Evolutionary conservation across 2,113 vertebrate species (phyloP).

Genomic region (Tapirus terrestris): DNA sequence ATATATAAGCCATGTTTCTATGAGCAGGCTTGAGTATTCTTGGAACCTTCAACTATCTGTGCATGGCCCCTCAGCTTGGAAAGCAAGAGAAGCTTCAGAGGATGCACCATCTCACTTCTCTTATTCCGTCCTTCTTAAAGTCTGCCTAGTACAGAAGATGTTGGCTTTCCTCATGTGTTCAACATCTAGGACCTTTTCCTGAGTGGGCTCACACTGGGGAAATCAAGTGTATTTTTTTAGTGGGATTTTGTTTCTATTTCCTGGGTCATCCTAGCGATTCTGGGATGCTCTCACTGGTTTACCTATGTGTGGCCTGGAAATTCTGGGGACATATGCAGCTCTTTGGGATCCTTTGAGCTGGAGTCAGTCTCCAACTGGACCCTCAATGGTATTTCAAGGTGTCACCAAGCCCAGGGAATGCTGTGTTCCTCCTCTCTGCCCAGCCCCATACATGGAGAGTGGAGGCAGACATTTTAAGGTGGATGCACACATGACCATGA

Average conservation of each 20-base stretch:
- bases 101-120: neutral
- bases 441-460: neutral
- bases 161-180: neutral
- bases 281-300: neutral
- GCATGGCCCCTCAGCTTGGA: neutral
- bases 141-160: neutral
- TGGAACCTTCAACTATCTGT: neutral
- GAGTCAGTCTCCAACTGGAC: neutral
- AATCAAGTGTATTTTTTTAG: neutral
- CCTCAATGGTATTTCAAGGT: neutral
- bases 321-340: neutral
- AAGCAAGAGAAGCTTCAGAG: neutral
- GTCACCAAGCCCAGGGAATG: neutral
- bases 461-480: neutral
- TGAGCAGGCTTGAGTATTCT: neutral
- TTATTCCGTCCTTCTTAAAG: neutral
- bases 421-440: neutral
- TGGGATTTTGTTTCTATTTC: neutral
- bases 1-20: neutral
- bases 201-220: neutral
- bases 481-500: neutral
- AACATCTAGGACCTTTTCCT: neutral
- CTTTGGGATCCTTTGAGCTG: neutral
- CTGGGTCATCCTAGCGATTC: neutral
- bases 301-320: neutral